Evolutionary conservation across 2,888 invertebrate genomes (phyloP), one percentile per base, ranked within the genome.

Genomic region (Tetanocera ferruginea): DNA sequence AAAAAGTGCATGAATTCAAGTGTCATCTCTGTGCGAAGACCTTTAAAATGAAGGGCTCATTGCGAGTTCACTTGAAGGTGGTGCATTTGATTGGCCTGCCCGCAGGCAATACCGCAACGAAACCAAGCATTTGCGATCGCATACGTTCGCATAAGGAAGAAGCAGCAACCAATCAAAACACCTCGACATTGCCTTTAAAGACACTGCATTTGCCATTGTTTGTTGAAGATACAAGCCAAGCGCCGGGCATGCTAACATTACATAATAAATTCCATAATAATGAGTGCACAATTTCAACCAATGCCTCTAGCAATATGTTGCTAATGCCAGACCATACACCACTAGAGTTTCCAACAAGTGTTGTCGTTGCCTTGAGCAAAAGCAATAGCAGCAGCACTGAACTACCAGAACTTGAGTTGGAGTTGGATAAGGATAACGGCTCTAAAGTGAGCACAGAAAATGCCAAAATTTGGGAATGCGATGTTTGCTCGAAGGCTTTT

Each of bases 381-480:
- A 37, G 19, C 14, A 14, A 73, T 9, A 37, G 19, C 14, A 43
- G n/a, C 76, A 5, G 3, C 74, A 3, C 3, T 34, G 43, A 70
- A 49, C 66, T n/a, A 81, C 34, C 71, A 23, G n/a, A 25, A 77
- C 5, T 19, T 34, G 9, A 60, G 19, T 6, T 28, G 17, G 57
- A 76, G 14, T 19, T 28, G 23, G 23, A 70, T 17, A 70, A 57
- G 14, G 76, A 76, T 19, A 2, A 23, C 5, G 14, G 17, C 52
- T 43, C 71, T 11, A 80, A 78, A 37, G 70, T 69, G 70, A 43
- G 71, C n/a, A 57, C 28, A 0, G 85, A 84, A 74, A 94, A 94
- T 81, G 93, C 93, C 74, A 96, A 96, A 88, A 94, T 95, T 86
- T 96, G 96, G 96, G 94, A 94, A 86, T 96, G 96, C 86, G 95